Percentiles rank a stretch among this genome's conserved stretches.
phyloP scores from a whole-genome alignment of 2,797 vertebrate species.

The Glossophaga mutica region DNA sequence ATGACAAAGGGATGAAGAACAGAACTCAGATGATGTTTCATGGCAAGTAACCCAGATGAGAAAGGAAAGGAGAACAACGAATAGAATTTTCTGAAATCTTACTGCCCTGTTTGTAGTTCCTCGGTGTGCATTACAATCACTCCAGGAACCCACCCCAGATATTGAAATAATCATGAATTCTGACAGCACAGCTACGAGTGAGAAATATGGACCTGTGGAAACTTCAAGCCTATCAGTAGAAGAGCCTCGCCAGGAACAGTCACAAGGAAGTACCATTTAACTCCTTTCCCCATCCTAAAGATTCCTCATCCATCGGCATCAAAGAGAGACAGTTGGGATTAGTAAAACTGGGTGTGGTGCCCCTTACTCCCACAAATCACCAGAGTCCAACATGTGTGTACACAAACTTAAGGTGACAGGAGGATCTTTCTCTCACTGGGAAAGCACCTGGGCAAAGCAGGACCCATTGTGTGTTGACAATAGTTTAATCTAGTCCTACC shows the following conservation, averaged over 20 bases:
- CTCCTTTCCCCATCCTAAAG: neutral
- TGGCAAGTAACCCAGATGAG: neutral
- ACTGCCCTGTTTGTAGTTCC: neutral
- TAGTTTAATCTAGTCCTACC: neutral
- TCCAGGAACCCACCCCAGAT: neutral
- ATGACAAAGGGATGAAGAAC: neutral
- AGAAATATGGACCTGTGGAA: neutral
- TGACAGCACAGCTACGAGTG: neutral
- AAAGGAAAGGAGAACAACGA: neutral
- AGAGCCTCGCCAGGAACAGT: neutral
- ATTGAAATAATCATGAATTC: neutral
- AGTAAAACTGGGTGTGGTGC: neutral
- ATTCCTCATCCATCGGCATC: neutral
- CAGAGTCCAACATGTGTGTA: neutral
- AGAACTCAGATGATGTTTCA: neutral
- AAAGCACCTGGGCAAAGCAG: neutral
- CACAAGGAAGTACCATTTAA: neutral
- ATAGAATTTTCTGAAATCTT: neutral
- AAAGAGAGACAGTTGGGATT: neutral
- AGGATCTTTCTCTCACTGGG: neutral
- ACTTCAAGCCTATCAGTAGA: neutral
- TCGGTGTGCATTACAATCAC: neutral
- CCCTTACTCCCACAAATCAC: neutral
- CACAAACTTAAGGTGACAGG: neutral
- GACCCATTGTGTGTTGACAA: neutral